Percentiles rank a stretch among this genome's conserved stretches.
Evolutionary conservation across 64 coral and sea anemone species (phyloP).

Genomic region (Stichodactyla mertensii): DNA sequence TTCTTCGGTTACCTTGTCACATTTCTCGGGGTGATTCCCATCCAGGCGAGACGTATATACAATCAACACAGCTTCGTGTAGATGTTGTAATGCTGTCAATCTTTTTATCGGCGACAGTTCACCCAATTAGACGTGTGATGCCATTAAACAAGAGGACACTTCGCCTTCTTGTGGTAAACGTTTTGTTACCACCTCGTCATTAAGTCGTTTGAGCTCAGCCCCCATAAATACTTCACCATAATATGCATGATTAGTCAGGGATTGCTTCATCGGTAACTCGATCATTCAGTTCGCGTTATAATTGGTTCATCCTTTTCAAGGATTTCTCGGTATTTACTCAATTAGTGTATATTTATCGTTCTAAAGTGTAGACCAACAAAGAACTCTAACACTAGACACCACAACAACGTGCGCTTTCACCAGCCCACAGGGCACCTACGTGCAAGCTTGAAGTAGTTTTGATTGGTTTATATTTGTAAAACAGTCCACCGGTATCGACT

Average conservation of each 20-base stretch:
- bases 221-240: background rate
- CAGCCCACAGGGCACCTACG: background rate
- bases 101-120: background rate
- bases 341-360: background rate
- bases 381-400: no score
- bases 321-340: background rate
- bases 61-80: background rate
- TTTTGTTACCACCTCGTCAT: background rate
- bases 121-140: background rate
- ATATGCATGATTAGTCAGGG: background rate
- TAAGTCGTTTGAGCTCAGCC: background rate
- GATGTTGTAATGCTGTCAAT: background rate
- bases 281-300: background rate
- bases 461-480: background rate
- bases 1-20: background rate
- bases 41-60: background rate
- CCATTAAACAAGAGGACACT: background rate
- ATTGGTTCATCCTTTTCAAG: background rate
- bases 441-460: background rate
- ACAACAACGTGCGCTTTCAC: background rate
- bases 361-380: no score
- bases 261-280: background rate
- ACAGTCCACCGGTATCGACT: background rate
- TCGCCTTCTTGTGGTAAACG: background rate
- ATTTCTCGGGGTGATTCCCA: background rate